phyloP scores from a whole-genome alignment of 1,140 invertebrate species.

The Drosophila kepulauana region DNA sequence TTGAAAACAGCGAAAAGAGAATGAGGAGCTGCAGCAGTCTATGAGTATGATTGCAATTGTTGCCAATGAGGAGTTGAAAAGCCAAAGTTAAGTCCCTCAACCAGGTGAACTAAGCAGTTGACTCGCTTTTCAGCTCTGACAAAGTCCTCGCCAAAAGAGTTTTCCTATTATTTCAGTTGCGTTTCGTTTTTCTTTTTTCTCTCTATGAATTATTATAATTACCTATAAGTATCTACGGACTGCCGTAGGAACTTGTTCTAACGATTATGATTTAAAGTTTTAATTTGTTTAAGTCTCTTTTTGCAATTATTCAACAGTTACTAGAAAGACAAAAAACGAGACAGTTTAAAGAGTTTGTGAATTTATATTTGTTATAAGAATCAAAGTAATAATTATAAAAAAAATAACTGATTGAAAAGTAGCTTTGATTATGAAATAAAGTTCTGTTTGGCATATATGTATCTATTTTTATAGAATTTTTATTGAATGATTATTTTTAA shows the following conservation, averaged over 20 bases:
- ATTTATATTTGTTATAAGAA: no score
- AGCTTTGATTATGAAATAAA: no score
- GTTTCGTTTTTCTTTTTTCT: not conserved
- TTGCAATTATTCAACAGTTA: not conserved
- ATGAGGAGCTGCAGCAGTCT: not conserved
- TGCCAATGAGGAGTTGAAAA: slow-evolving; percentile 46
- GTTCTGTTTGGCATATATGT: no score
- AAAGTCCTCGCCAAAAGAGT: not conserved
- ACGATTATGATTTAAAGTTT: not conserved
- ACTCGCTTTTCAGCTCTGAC: not conserved
- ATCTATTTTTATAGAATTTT: no score
- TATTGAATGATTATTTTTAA: no score
- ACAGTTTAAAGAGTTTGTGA: not conserved
- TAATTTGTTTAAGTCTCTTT: not conserved
- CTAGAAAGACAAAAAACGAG: not conserved
- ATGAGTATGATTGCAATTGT: slow-evolving; percentile 63
- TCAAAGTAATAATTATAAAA: no score
- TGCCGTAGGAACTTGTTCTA: not conserved
- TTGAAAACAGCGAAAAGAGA: slow-evolving; percentile 16
- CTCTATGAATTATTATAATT: not conserved
- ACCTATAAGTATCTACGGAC: not conserved
- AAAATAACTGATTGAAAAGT: no score
- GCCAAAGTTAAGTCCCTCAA: slow-evolving; percentile 52
- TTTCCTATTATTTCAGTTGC: not conserved
- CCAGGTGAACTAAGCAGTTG: slow-evolving; percentile 34